These are phyloP conservation scores for Diorhabda elongata DNA, from an alignment of 1,140 invertebrate species.

Conservation along the genomic window DNA sequence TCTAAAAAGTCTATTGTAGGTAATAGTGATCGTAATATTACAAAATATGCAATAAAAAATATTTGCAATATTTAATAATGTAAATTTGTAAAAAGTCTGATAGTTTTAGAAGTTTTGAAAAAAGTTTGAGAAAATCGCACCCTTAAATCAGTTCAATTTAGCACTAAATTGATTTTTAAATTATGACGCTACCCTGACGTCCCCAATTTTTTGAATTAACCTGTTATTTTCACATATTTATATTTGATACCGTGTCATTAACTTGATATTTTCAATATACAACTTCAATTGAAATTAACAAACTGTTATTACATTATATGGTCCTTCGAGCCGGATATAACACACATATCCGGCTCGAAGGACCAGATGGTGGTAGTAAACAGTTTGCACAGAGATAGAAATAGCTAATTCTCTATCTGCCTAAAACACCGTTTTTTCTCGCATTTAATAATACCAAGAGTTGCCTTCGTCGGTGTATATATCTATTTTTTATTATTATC, in stretches of 20 bases:
- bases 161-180: background rate
- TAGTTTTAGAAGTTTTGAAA: slow-evolving; percentile 6
- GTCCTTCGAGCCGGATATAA: no score
- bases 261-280: background rate
- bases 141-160: background rate
- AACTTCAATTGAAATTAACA: no score
- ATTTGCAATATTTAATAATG: background rate
- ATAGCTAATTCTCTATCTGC: background rate
- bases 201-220: background rate
- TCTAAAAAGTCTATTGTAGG: background rate
- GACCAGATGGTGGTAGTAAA: background rate
- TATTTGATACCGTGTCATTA: background rate
- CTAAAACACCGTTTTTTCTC: background rate
- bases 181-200: background rate
- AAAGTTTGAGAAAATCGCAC: slow-evolving; percentile 4
- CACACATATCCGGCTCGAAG: no score
- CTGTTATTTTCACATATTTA: background rate
- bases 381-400: background rate
- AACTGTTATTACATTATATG: no score
- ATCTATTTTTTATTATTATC: background rate
- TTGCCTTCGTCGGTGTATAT: background rate
- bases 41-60: slow-evolving; percentile 6
- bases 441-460: background rate
- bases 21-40: background rate
- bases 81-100: slow-evolving; percentile 4